Conservation (phyloP, 2,888 invertebrate genomes). For the Campaea margaritaria region DNA sequence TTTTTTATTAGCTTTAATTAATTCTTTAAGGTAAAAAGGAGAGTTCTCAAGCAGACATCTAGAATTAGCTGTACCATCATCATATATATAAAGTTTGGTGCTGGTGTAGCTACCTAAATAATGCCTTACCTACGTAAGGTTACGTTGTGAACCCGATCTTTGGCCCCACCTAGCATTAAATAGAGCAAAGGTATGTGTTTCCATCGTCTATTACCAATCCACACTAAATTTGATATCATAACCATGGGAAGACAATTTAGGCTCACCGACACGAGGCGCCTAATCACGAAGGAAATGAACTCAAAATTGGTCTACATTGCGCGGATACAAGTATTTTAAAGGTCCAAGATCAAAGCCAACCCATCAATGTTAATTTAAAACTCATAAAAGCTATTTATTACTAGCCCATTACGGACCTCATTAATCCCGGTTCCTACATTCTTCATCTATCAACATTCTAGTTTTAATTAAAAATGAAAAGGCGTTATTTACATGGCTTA, state of each 20-base stretch:
- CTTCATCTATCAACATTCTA: conserved; percentile 44
- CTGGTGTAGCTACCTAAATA: too few species aligned
- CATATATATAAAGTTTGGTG: too few species aligned
- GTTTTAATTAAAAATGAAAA: conserved; percentile 47
- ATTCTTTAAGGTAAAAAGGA: too few species aligned
- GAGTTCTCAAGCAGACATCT: too few species aligned
- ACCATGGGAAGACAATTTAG: conserved; percentile 28
- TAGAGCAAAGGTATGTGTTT: neutral
- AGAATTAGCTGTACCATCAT: too few species aligned
- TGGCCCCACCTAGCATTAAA: neutral
- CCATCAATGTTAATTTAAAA: conserved; percentile 39
- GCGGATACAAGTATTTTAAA: conserved; percentile 5
- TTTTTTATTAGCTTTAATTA: too few species aligned
- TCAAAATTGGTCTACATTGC: conserved; percentile 21
- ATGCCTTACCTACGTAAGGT: too few species aligned
- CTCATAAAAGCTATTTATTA: conserved; percentile 44
- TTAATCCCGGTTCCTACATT: conserved; percentile 40
- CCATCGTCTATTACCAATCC: neutral
- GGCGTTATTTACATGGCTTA: conserved; percentile 48
- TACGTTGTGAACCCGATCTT: too few species aligned
- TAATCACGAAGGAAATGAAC: conserved; percentile 16
- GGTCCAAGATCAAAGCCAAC: conserved; percentile 27
- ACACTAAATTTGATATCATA: conserved; percentile 4
- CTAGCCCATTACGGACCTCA: conserved; percentile 40
- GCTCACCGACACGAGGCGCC: conserved; percentile 4